Evolutionary conservation across 2,797 vertebrate species (phyloP).

Genomic region (Thripadectes ignobilis): DNA sequence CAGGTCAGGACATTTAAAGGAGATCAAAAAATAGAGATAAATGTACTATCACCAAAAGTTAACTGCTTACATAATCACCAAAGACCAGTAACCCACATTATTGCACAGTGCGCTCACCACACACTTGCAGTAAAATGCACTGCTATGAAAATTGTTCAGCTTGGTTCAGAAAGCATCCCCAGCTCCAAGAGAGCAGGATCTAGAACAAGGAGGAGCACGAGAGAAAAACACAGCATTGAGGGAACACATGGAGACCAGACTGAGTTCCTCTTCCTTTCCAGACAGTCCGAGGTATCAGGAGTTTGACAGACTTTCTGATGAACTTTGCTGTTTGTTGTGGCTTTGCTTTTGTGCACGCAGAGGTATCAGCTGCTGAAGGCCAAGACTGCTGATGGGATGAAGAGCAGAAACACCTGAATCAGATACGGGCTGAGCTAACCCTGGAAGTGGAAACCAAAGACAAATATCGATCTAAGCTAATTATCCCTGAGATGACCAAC

Average conservation of each 20-base stretch:
- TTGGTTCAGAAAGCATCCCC: background rate
- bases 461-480: background rate
- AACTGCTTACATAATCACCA: background rate
- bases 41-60: background rate
- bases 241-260: background rate
- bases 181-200: background rate
- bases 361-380: background rate
- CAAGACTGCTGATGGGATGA: background rate
- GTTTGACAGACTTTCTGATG: background rate
- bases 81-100: background rate
- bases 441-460: background rate
- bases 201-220: background rate
- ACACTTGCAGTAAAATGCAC: background rate
- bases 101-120: rapidly evolving
- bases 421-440: background rate
- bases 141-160: background rate
- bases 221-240: background rate
- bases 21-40: background rate
- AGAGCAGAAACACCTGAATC: background rate
- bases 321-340: background rate
- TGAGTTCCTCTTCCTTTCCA: background rate
- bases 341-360: background rate
- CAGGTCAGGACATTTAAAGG: background rate
- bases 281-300: background rate
- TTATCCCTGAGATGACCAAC: background rate